Conservation (phyloP, 2,113 vertebrate species). For the Genyomyrus donnyi region DNA sequence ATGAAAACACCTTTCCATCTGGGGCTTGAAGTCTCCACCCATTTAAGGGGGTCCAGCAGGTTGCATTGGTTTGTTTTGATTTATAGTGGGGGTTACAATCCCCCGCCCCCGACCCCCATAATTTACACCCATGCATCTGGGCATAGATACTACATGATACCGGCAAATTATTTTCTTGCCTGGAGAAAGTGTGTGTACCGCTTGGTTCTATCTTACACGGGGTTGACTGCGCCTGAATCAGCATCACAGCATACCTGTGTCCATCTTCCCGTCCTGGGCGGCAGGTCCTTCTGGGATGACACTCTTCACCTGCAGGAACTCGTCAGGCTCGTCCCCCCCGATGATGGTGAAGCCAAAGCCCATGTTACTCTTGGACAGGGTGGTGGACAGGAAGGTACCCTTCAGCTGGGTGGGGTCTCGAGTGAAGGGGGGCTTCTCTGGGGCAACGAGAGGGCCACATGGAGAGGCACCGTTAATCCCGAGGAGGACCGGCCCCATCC, state of each 20-base stretch:
- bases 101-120: too few relatives aligned
- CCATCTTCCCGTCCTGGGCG: constrained; percentile 95
- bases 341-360: constrained; percentile 99
- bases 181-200: neutral
- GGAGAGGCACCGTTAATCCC: constrained; percentile 24
- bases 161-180: neutral
- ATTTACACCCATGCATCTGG: neutral
- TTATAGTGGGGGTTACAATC: too few relatives aligned
- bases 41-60: too few relatives aligned
- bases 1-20: neutral
- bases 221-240: neutral
- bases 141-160: neutral
- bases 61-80: too few relatives aligned
- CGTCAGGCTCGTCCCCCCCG: constrained; percentile 93
- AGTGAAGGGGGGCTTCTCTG: constrained; percentile 95
- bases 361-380: constrained; percentile 97
- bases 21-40: neutral
- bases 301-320: constrained; percentile 98
- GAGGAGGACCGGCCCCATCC: neutral
- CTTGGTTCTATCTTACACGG: neutral
- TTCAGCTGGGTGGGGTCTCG: constrained; percentile 95
- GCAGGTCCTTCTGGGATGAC: constrained; percentile 96
- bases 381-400: constrained; percentile 91
- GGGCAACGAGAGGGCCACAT: neutral
- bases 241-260: constrained; percentile 71